phyloP scores from a whole-genome alignment of 2,888 invertebrate species.

The Amorpha juglandis region DNA sequence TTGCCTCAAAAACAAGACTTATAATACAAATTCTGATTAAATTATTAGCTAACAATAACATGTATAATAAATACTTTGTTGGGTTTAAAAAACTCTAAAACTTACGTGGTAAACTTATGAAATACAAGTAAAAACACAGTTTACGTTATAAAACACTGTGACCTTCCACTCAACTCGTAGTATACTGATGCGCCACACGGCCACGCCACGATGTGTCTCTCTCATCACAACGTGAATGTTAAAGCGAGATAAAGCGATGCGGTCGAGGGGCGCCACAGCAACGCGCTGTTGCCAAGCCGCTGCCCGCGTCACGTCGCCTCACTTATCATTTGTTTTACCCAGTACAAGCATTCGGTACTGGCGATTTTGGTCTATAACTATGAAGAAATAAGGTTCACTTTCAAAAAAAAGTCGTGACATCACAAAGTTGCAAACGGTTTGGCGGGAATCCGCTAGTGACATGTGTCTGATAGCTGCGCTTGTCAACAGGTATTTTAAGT shows the following conservation, averaged over 20 bases:
- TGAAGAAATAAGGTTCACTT: conserved; percentile 14
- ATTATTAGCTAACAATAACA: not conserved
- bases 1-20: not conserved
- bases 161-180: conserved; percentile 50
- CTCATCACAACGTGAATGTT: conserved; percentile 30
- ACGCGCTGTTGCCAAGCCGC: conserved; percentile 51
- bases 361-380: conserved; percentile 18
- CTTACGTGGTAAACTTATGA: conserved; percentile 14
- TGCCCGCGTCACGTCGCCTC: conserved; percentile 38
- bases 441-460: conserved; percentile 44
- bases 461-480: conserved; percentile 44
- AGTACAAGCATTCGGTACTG: conserved; percentile 24
- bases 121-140: conserved; percentile 23
- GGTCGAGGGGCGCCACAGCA: conserved; percentile 45
- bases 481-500: conserved; percentile 55
- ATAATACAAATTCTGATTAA: not conserved
- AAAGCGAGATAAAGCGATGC: conserved; percentile 42
- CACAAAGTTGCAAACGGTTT: conserved; percentile 38
- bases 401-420: conserved; percentile 3
- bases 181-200: conserved; percentile 55
- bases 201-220: conserved; percentile 39
- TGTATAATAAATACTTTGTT: not conserved
- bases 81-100: conserved; percentile 3
- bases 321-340: conserved; percentile 38
- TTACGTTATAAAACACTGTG: conserved; percentile 45